Percentiles rank a stretch among this genome's conserved stretches.
phyloP scores from a whole-genome alignment of 2,797 vertebrate genomes.

The Octomys mimax region DNA sequence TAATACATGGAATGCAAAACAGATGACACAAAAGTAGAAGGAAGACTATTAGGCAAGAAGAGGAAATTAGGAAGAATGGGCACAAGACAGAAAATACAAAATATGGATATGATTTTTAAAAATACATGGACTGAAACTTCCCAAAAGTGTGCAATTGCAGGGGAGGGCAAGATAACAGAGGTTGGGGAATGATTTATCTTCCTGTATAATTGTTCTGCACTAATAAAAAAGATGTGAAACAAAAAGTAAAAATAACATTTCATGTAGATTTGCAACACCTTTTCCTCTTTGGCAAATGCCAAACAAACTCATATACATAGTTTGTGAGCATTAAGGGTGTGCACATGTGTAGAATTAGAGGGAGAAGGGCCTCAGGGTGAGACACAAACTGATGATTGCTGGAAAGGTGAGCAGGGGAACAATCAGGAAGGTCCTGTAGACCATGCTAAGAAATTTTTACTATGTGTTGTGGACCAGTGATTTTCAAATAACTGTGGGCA shows the following conservation, averaged over 20 bases:
- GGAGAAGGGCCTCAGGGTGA: neutral
- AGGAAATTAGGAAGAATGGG: neutral
- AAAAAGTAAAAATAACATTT: neutral
- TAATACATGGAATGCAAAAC: neutral
- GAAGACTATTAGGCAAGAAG: neutral
- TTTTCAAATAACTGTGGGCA: slow-evolving; percentile 1
- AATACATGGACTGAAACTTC: neutral
- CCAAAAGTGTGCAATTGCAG: neutral
- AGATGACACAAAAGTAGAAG: neutral
- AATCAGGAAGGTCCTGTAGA: neutral
- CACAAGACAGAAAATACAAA: neutral
- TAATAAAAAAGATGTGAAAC: neutral
- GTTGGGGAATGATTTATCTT: neutral
- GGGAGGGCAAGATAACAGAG: neutral
- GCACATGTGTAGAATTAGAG: neutral
- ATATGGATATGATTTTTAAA: neutral
- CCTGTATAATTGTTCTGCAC: neutral
- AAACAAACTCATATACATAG: slow-evolving; percentile 30
- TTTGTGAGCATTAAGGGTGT: neutral
- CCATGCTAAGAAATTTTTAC: neutral
- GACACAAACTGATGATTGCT: slow-evolving; percentile 1
- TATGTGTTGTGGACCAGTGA: neutral
- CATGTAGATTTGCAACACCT: neutral
- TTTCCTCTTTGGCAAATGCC: neutral
- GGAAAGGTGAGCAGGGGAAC: neutral